Evolutionary conservation across 1,140 invertebrate genomes (phyloP).

Genomic region (Conus betulinus): DNA sequence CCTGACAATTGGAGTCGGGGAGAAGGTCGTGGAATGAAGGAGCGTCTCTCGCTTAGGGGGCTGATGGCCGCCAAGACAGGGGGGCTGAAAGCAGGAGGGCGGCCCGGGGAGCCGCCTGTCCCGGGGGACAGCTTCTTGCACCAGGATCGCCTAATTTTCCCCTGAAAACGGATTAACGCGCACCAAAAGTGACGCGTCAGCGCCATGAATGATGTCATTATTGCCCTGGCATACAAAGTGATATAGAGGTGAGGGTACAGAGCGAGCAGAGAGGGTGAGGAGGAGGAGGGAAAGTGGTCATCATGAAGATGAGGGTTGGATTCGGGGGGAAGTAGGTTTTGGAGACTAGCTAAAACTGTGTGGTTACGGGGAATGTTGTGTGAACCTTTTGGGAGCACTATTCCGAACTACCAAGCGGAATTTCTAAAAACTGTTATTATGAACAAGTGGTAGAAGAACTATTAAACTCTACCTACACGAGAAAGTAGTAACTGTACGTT

Average conservation of each 20-base stretch:
- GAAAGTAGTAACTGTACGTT: too few relatives aligned
- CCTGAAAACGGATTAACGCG: slow-evolving; percentile 29
- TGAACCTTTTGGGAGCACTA: too few relatives aligned
- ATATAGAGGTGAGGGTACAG: not conserved
- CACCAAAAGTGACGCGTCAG: slow-evolving; percentile 28
- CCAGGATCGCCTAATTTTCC: slow-evolving; percentile 32
- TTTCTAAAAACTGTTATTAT: too few relatives aligned
- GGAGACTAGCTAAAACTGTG: too few relatives aligned
- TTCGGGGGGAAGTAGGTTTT: too few relatives aligned
- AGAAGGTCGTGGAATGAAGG: slow-evolving; percentile 1
- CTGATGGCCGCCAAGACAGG: not conserved
- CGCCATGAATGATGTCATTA: slow-evolving; percentile 11
- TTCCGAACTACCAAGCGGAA: too few relatives aligned
- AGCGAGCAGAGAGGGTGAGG: not conserved
- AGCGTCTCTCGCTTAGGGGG: not conserved
- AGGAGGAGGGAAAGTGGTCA: not conserved
- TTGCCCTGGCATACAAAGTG: slow-evolving; percentile 9
- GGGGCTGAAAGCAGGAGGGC: not conserved
- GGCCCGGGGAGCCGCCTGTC: not conserved
- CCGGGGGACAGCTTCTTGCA: slow-evolving; percentile 12
- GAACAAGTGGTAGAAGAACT: too few relatives aligned
- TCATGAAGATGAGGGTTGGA: too few relatives aligned
- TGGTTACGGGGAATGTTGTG: too few relatives aligned
- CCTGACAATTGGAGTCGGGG: slow-evolving; percentile 29
- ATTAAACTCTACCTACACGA: too few relatives aligned